Conservation (phyloP, 2,888 invertebrate species). For the Tortrix viridana region DNA sequence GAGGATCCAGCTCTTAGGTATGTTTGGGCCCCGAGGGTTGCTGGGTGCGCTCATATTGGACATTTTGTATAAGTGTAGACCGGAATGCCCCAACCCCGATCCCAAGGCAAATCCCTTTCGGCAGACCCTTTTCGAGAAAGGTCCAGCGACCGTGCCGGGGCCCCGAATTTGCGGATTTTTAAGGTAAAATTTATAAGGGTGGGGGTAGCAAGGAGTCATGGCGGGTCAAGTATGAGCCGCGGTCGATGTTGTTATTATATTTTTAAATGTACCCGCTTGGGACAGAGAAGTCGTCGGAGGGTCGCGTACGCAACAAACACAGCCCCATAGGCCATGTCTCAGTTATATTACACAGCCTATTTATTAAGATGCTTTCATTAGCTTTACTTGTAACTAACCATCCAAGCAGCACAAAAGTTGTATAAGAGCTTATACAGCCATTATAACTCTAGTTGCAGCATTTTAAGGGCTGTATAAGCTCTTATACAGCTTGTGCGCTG, state of each 20-base stretch:
- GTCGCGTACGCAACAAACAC: conserved; percentile 1
- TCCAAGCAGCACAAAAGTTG: too few species aligned
- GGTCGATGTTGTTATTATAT: conserved; percentile 48
- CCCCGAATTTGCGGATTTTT: conserved; percentile 84
- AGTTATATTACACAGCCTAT: conserved; percentile 20
- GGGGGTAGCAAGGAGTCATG: conserved; percentile 44
- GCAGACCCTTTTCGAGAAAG: conserved; percentile 78
- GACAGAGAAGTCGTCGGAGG: conserved; percentile 8
- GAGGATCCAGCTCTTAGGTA: conserved; percentile 64
- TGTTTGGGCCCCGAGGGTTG: conserved; percentile 67
- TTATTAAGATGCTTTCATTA: too few species aligned
- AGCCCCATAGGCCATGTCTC: conserved; percentile 4
- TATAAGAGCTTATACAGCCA: too few species aligned
- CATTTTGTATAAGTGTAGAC: conserved; percentile 84
- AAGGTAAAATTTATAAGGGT: conserved; percentile 83
- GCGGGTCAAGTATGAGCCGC: conserved; percentile 45
- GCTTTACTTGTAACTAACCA: too few species aligned
- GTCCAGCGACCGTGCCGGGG: conserved; percentile 74
- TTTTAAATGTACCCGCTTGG: conserved; percentile 46
- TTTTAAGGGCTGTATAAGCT: too few species aligned
- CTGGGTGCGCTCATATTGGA: conserved; percentile 75
- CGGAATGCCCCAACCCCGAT: conserved; percentile 75
- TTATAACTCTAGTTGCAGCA: too few species aligned
- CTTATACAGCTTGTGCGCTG: too few species aligned
- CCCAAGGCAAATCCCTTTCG: conserved; percentile 83